Base-by-base conservation (phyloP, 2,797 vertebrate genomes). In the Hemibagrus guttatus region DNA sequence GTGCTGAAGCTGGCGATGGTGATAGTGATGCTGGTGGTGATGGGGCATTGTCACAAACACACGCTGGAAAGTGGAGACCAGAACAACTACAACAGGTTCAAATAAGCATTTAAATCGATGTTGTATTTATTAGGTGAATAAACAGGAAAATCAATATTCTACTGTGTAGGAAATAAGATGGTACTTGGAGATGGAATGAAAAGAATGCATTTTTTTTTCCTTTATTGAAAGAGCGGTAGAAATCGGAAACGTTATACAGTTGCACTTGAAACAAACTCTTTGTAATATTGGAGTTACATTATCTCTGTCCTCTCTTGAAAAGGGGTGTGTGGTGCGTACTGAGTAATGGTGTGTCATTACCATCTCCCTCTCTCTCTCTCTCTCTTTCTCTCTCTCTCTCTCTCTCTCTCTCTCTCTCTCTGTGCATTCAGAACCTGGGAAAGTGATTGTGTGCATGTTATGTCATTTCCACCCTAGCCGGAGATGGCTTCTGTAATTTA, bases 401-500 rank as follows among this genome's bases (percentile, higher is more conserved):
- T 87, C 56, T 83, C 85, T 83, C 28, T 84, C 81, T 71, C 75
- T 72, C 54, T 28, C 64, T 78, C 71, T 85, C 19, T 59, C 76
- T 71, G 39, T 81, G 63, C 56, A 68, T 89, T 90, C 86, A 86
- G 85, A 84, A 87, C 87, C 87, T 85, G 85, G 87, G 84, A 89
- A 91, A 91, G 87, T 87, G 74, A 42, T 89, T 85, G 71, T 42
- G 56, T 84, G 90, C 83, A 85, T 86, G 89, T 93, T 92, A 93
- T 93, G 92, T 91, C 91, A 90, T 91, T 92, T 93, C 90, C 90
- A 89, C 83, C 87, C 84, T 71, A 81, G 86, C 83, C 86, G 91
- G 88, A 92, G 93, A 92, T 91, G 89, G 83, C 86, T 87, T 88
- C 92, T 89, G 91, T 89, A 92, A 95, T 94, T 93, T 94, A 87